phyloP scores from a whole-genome alignment of 2,113 vertebrate genomes.

The Gavia stellata region DNA sequence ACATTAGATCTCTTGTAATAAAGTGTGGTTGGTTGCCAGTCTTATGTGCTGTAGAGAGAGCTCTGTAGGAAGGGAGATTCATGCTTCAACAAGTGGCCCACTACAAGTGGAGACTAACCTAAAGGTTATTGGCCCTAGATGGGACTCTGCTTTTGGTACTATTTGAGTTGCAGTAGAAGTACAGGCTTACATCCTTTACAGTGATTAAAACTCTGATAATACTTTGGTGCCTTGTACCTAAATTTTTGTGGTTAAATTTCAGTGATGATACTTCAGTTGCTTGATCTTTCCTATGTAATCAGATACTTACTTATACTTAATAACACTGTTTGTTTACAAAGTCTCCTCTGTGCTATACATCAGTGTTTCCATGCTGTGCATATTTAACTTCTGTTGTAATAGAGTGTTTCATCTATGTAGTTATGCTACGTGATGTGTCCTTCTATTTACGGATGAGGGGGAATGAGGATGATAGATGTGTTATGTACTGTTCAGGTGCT shows the following conservation, averaged over 20 bases:
- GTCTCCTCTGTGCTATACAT: neutral
- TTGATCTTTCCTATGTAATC: neutral
- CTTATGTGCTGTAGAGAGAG: neutral
- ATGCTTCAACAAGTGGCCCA: neutral
- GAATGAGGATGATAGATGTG: neutral
- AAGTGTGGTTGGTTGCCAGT: neutral
- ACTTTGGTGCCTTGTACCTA: neutral
- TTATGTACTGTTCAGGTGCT: neutral
- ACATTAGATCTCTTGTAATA: neutral
- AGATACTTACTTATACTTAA: neutral
- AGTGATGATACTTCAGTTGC: neutral
- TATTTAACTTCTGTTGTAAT: neutral
- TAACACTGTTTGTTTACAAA: neutral
- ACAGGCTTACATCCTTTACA: neutral
- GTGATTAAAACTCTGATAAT: neutral
- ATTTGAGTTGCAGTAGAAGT: neutral
- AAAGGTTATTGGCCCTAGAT: neutral
- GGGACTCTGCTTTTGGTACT: neutral
- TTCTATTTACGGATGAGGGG: neutral
- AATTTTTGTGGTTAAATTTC: neutral
- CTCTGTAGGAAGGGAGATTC: neutral
- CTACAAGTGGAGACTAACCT: neutral
- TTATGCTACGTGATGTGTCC: neutral
- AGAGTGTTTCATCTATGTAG: neutral
- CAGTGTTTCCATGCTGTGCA: neutral